Evolutionary conservation across 2,113 vertebrate species (phyloP), one percentile per base, ranked within the genome.

Genomic region (Nibea coibor): DNA sequence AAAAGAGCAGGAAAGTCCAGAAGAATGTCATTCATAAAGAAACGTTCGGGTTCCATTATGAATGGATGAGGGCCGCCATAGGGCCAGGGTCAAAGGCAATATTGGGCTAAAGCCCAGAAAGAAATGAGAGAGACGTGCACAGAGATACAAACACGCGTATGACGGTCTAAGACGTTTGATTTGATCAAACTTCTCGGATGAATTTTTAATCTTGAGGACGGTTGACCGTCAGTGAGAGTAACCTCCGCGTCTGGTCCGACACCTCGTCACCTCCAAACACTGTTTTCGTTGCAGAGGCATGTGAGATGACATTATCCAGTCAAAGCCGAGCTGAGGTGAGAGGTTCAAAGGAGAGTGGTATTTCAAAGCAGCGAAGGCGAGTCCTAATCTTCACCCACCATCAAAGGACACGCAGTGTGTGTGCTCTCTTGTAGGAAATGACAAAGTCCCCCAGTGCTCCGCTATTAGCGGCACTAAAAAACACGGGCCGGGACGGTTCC

Each of bases 391-490:
- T 79, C 72, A 69, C 47, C 71, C 81, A 58, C 78, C 83, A 92
- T 91, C 91, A 93, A 93, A 92, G 91, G 67, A 73, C 81, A 68
- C 54, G 72, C 84, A 72, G 50, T 51, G 80, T 39, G 76, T 39
- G 35, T 39, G 35, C 35, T 39, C 83, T 80, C 43, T 58, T 78
- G 88, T 77, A 92, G 91, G 88, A 93, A 93, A 93, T 92, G 91
- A 92, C 91, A 91, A 90, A 89, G 90, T 88, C 79, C 68, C 63
- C 74, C 59, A 19, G 67, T 47, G 80, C 78, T 72, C 78, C 10
- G 89, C 90, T 79, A 91, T 94, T 93, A 87, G 83, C 86, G 5
- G 83, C 87, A 76, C 78, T 92, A 90, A 93, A 93, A 92, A 93
- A 92, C 90, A 90, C 91, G 93, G 85, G 89, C 88, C 80, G 20